Evolutionary conservation across 2,888 invertebrate species (phyloP), one percentile per base, ranked within the genome.

Genomic region (Leptopterna dolabrata): DNA sequence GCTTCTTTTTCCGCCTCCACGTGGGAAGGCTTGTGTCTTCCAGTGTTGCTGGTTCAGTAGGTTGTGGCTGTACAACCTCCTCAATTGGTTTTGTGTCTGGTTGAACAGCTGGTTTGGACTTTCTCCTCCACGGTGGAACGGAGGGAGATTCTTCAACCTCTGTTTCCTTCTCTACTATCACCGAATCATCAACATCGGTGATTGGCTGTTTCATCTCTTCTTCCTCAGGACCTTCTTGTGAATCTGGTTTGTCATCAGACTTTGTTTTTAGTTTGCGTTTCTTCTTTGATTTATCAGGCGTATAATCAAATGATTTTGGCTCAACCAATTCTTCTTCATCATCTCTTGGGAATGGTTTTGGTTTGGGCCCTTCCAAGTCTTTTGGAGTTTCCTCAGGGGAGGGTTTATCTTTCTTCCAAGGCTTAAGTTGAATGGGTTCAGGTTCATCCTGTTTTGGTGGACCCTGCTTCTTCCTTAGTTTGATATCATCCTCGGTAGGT

Each of bases 381-480:
- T 90, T 89, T 0, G 45, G 9, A 71, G 90, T 89, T 19, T 91
- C 88, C 29, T 91, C 91, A 82, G 91, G 90, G 86, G 91, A 91
- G 24, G 91, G 90, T 86, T 91, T 91, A 27, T 91, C 89, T 11
- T 89, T 90, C 70, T 91, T 91, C 30, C 92, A 91, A 78, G 91
- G 91, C 89, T 91, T 90, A 19, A 92, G 91, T 81, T 88, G 89
- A 11, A 92, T 90, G 41, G 91, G 90, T 87, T 92, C 92, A 0
- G 91, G 91, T 78, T 91, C 91, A 43, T 92, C 90, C 41, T 90
- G 90, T 85, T 90, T 91, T 30, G 92, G 92, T 89, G 91, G 91
- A 29, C 92, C 92, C 87, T 92, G 92, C 89, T 90, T 91, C 11
- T 90, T 91, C 71, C 91, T 92, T 86, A 93, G 91, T 41, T 91